Evolutionary conservation across 2,888 invertebrate species (phyloP).

Genomic region (Tetragonula carbonaria): DNA sequence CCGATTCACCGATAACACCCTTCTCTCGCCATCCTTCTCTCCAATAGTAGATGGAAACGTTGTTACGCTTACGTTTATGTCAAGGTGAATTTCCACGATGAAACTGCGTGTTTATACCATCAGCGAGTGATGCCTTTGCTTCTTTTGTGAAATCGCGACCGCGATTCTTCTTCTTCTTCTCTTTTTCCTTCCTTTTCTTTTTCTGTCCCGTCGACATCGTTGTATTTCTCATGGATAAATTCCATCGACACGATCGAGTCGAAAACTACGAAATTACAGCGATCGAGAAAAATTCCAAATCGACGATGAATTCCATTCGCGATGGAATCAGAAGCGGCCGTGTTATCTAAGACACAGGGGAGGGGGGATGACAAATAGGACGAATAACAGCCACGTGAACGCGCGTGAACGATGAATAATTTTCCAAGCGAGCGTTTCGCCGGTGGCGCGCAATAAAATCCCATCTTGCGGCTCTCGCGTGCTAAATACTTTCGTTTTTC

Average conservation of each 20-base stretch:
- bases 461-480: conserved; percentile 72
- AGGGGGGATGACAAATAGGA: background rate
- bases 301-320: background rate
- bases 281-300: background rate
- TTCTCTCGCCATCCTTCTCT: background rate
- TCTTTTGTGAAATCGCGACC: background rate
- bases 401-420: conserved; percentile 23
- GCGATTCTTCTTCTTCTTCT: too few species aligned
- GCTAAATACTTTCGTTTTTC: conserved; percentile 79
- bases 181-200: too few species aligned
- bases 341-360: conserved; percentile 24
- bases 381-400: background rate
- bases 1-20: conserved; percentile 70
- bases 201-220: too few species aligned
- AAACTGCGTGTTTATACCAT: background rate
- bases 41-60: conserved; percentile 55
- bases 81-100: background rate
- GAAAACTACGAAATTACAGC: background rate
- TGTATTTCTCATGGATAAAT: too few species aligned
- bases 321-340: conserved; percentile 18
- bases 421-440: conserved; percentile 26
- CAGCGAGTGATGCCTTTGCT: background rate
- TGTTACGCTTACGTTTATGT: conserved; percentile 75
- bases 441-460: conserved; percentile 64
- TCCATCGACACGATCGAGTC: background rate